These are phyloP conservation scores for Ptychodera flava DNA, from an alignment of 35 echinoderm and acorn worm genomes.

Conservation along the genomic window DNA sequence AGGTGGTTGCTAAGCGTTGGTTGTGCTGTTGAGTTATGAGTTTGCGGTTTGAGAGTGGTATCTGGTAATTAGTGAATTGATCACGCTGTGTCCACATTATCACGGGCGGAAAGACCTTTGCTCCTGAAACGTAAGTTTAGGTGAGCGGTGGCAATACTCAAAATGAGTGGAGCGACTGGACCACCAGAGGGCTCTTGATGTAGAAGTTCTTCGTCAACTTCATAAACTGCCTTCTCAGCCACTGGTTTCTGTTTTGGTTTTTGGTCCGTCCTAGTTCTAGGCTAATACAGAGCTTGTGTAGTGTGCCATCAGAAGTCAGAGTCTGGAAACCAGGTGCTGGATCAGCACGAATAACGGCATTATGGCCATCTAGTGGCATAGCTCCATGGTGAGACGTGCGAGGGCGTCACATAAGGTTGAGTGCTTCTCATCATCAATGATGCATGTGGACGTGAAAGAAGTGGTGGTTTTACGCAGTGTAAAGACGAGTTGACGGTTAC, in stretches of 20 bases:
- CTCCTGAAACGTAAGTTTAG: slow-evolving; percentile 7
- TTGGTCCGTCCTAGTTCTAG: too few species aligned
- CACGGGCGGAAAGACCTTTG: slow-evolving; percentile 5
- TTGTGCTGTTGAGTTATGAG: not conserved
- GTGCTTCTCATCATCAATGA: slow-evolving; percentile 40
- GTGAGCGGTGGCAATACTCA: not conserved
- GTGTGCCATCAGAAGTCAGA: too few species aligned
- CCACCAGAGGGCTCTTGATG: slow-evolving; percentile 5
- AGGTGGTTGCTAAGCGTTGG: slow-evolving; percentile 3
- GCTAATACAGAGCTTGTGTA: slow-evolving; percentile 37
- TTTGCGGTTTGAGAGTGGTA: not conserved
- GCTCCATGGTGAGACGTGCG: too few species aligned
- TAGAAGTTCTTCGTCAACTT: slow-evolving; percentile 55
- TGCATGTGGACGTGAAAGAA: slow-evolving; percentile 10
- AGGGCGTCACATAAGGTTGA: too few species aligned
- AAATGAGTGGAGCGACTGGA: too few species aligned
- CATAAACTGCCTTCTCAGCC: slow-evolving; percentile 50
- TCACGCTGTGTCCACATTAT: too few species aligned
- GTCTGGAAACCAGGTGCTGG: slow-evolving; percentile 1
- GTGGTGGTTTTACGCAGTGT: not conserved
- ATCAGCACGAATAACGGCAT: not conserved
- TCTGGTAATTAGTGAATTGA: slow-evolving; percentile 26
- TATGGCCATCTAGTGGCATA: not conserved
- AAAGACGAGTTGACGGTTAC: not conserved
- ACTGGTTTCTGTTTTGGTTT: slow-evolving; percentile 69